Evolutionary conservation across 2,888 invertebrate genomes (phyloP), one percentile per base, ranked within the genome.

Genomic region (Dascillus cervinus): DNA sequence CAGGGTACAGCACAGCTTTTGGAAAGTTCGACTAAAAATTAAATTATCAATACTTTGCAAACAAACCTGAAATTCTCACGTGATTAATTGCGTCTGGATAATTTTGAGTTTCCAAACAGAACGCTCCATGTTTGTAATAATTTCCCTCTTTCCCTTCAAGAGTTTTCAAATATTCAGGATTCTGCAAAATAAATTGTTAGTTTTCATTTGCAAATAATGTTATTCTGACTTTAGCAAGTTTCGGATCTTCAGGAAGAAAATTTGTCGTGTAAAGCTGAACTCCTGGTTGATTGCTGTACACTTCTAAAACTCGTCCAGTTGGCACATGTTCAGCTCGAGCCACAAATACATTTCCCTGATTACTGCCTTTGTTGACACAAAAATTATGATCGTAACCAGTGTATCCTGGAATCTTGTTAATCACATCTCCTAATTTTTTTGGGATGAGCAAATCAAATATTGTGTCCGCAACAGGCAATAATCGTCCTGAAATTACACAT

Each of bases 101-200:
- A 57, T 88, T 87, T 64, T 95, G 94, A 0, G 94, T 86, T 69
- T 94, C 91, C 29, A 94, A 65, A 55, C 90, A 91, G 53, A 94
- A 79, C 2, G 84, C 85, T 0, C 82, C 82, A 50, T 88, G 86
- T 43, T 79, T 79, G 32, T 69, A 71, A 55, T 91, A 91, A n/a
- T 51, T 48, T 0, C 79, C 79, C 3, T 66, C 64, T 61, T 89
- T 90, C 2, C 90, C 91, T 8, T 56, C 39, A 14, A 84, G 58
- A 15, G 29, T 26, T 9, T 35, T 26, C 31, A 3, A 2, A 23
- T 8, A 22, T 4, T 2, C 21, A 19, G 9, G 5, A 24, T 2
- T 3, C 13, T 26, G 13, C 11, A n/a, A 22, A 14, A 8, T 32
- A 32, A 30, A 19, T 3, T 22, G 8, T 34, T 24, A 41, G 41